phyloP scores from a whole-genome alignment of 2,888 invertebrate genomes.

The Micoletzkya japonica region DNA sequence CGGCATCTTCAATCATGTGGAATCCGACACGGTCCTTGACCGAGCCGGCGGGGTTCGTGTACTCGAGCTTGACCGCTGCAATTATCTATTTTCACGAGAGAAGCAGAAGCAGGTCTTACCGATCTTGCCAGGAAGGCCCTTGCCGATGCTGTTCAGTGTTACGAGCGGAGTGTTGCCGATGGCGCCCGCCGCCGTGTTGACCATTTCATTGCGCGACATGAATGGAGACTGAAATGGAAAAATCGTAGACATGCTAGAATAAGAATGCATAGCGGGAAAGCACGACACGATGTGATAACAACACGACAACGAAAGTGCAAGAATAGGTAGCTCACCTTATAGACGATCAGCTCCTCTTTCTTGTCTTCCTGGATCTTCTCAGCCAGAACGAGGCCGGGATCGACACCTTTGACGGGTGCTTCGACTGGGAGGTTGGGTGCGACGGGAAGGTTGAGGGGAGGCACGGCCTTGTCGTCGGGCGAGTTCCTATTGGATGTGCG shows the following conservation, averaged over 20 bases:
- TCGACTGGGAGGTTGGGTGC: conserved; percentile 15
- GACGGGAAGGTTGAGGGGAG: too few relatives aligned
- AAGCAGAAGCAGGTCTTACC: background rate
- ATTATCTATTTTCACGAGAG: background rate
- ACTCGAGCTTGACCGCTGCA: conserved; percentile 26
- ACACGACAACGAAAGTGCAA: too few relatives aligned
- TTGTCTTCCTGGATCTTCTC: conserved; percentile 8
- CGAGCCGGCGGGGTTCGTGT: conserved; percentile 23
- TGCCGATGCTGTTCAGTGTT: conserved; percentile 15
- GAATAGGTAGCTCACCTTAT: too few relatives aligned
- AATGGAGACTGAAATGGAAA: too few relatives aligned
- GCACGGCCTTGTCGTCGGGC: too few relatives aligned
- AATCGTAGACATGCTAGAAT: too few relatives aligned
- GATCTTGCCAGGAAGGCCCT: conserved; percentile 24
- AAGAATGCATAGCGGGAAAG: too few relatives aligned
- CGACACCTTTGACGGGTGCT: conserved; percentile 12
- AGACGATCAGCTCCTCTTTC: too few relatives aligned
- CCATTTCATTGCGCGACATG: too few relatives aligned
- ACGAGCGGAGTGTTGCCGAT: conserved; percentile 24
- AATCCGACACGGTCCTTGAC: conserved; percentile 23
- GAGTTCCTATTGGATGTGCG: too few relatives aligned
- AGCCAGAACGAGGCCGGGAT: conserved; percentile 6
- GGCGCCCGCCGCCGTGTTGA: conserved; percentile 22
- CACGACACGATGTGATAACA: too few relatives aligned
- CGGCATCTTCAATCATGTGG: conserved; percentile 20